Evolutionary conservation across 1,140 invertebrate species (phyloP), one percentile per base, ranked within the genome.

Genomic region (Drosophila lacertosa): DNA sequence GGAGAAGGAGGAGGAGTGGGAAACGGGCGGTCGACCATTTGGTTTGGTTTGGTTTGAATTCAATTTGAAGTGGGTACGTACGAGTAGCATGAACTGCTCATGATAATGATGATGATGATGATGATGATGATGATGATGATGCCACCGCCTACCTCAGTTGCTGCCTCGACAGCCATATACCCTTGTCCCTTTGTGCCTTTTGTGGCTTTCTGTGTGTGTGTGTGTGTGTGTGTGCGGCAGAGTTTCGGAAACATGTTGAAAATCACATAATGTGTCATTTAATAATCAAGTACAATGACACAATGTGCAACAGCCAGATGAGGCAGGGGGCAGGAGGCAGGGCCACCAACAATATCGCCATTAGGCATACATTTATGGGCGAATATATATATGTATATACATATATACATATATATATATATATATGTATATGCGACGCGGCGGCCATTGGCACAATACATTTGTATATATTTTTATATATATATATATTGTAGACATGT

Each of bases 251-350:
- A 75, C 74, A 81, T 86, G 83, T 73, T 88, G 78, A 70, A 86
- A 88, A 88, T 88, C 82, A 88, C 82, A 88, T 88, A 88, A 88
- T 88, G 82, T 88, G 82, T 89, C 82, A 88, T 88, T 88, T 88
- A 88, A 88, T 88, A 88, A 88, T 88, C 83, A 88, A 88, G 83
- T 74, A 88, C 83, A 89, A 82, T 88, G 81, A 50, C 76, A 75
- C 79, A 83, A 58, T 51, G 69, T 66, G 53, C 78, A 81, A 55
- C 62, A 63, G 60, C 42, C 55, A 55, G 37, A 1, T 24, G 4
- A 0, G 20, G 9, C 2, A 0, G 13, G 18, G 37, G 26, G 37
- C 24, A 18, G 32, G 11, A 18, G 15, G 24, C 20, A n/a, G n/a
- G n/a, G 67, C 66, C 71, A 40, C 57, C 74, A 82, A 88, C 82